Base-by-base conservation (phyloP, 1,140 invertebrate species). In the Panulirus ornatus region DNA sequence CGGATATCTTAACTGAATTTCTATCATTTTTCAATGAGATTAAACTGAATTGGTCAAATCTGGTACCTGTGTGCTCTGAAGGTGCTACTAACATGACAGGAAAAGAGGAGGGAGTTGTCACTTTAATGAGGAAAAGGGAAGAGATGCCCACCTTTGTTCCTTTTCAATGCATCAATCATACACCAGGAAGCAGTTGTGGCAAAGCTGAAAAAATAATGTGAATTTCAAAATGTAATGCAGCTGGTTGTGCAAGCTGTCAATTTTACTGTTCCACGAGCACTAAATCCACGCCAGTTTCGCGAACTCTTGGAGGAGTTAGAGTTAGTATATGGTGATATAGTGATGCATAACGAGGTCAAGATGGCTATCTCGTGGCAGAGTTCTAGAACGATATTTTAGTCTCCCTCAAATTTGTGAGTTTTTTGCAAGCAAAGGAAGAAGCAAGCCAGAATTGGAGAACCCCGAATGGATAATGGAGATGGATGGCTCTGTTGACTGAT, bases 1-100 rank as follows among this genome's bases (percentile, higher is more conserved):
- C 54, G 42, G 47, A 36, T 58, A 44, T 82, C 8, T 82, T 82
- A 27, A 54, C 22, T 82, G 79, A 44, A 82, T 47, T 82, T 42
- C 42, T 82, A 58, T 9, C 14, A 3, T 82, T 82, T 58, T 82
- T 82, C 30, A 1, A 9, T 73, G 70, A 73, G 3, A 73, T 30
- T 73, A 73, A 73, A 14, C 27, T 73, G 70, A 73, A 73, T 27
- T 73, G 27, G 70, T 73, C 70, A 34, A 73, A 73, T 73, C 27
- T 73, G 2, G 70, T 27, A 73, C 34, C 70, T 73, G 70, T 73
- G 70, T 73, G 30, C 70, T 30, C 70, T 30, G 27, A 73, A 2
- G 70, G 70, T 34, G 70, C 70, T 34, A 2, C 30, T 11, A 73
- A 73, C 70, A 73, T 73, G 11, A 73, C 2, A 36, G 30, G 30